A percentile compares a stretch with the other conserved stretches of the same genome.
phyloP scores from a whole-genome alignment of 2,888 invertebrate species.

The Pollenia griseotomentosa region DNA sequence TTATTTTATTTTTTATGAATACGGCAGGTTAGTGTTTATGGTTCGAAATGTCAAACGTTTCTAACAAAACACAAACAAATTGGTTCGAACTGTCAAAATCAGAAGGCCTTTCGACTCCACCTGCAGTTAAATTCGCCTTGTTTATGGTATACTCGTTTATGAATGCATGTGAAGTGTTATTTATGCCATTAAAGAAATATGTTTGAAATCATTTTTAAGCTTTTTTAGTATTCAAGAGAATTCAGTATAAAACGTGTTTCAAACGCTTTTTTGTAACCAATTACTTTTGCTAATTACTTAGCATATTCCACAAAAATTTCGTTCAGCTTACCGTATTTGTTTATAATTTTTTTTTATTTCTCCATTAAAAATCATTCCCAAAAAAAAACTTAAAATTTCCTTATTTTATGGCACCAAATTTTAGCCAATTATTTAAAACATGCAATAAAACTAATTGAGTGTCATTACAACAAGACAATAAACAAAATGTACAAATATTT shows the following conservation, averaged over 20 bases:
- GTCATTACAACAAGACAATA: conserved; percentile 70
- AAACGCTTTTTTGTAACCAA: not conserved
- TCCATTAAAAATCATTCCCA: not conserved
- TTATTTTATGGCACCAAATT: conserved; percentile 45
- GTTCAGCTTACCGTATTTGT: not conserved
- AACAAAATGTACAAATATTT: conserved; percentile 69
- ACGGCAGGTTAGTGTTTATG: too few species aligned
- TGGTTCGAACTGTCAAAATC: too few species aligned
- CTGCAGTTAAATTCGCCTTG: too few species aligned
- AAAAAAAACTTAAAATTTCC: not conserved
- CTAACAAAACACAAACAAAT: too few species aligned
- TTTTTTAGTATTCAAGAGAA: too few species aligned
- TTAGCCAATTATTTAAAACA: conserved; percentile 71
- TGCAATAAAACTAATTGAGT: conserved; percentile 72
- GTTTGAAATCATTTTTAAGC: too few species aligned
- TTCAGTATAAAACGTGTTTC: not conserved
- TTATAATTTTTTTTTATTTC: conserved; percentile 31
- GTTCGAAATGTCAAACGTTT: too few species aligned
- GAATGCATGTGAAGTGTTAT: too few species aligned
- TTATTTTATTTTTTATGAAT: too few species aligned
- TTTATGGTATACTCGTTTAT: too few species aligned
- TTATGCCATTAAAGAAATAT: too few species aligned
- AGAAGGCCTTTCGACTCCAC: too few species aligned
- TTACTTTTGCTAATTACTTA: not conserved
- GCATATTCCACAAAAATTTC: not conserved